Evolutionary conservation across 2,113 vertebrate species (phyloP).

Genomic region (Semnornis frantzii): DNA sequence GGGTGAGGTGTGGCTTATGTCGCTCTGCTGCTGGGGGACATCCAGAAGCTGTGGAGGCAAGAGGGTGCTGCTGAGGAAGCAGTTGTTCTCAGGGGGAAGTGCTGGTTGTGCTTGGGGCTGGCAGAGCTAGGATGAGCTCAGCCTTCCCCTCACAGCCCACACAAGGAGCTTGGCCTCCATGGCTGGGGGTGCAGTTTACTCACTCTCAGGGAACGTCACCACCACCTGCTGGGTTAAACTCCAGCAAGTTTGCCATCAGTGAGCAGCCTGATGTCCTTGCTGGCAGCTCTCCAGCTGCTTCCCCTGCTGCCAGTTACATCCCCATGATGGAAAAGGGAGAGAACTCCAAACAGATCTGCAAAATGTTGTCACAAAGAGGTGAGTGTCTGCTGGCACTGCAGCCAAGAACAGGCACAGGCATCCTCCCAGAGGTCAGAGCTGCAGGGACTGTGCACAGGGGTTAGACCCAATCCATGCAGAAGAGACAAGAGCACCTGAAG

Average conservation of each 20-base stretch:
- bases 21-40: neutral
- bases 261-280: neutral
- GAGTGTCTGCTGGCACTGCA: neutral
- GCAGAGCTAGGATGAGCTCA: neutral
- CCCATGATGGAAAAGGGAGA: neutral
- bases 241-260: neutral
- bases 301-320: neutral
- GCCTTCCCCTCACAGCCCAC: neutral
- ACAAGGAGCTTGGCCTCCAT: neutral
- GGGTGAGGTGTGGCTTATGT: neutral
- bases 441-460: neutral
- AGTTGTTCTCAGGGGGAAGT: neutral
- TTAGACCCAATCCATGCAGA: neutral
- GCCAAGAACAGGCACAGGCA: fast-evolving
- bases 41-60: neutral
- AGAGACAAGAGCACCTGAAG: neutral
- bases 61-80: neutral
- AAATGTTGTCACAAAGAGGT: fast-evolving
- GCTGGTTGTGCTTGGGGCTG: neutral
- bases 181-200: neutral
- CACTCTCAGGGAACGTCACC: neutral
- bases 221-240: neutral
- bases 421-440: neutral
- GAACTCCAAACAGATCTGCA: neutral
- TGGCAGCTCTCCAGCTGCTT: neutral